Percentiles rank a stretch among this genome's conserved stretches.
Conservation (phyloP, 2,888 invertebrate species). For the Lepeophtheirus nordmannii region DNA sequence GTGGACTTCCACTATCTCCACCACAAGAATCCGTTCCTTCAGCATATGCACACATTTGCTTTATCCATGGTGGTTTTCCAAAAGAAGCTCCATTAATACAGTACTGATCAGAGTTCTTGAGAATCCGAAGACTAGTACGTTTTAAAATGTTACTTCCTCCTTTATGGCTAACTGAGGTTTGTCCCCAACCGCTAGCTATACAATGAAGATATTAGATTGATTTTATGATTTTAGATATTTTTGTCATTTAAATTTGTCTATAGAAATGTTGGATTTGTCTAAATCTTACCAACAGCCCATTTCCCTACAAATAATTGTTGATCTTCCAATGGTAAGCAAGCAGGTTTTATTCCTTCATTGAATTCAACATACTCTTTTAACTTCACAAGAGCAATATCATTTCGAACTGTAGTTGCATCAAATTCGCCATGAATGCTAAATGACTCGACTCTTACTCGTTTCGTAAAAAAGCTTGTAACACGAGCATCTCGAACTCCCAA, state of each 20-base stretch:
- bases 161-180: neutral
- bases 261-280: neutral
- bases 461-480: neutral
- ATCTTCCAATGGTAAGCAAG: conserved; percentile 5
- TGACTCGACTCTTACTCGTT: neutral
- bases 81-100: neutral
- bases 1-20: neutral
- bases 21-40: conserved; percentile 2
- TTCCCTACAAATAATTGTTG: neutral
- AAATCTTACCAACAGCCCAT: neutral
- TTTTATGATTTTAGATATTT: neutral
- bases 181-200: neutral
- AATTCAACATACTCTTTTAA: conserved; percentile 1
- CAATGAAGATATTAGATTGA: neutral
- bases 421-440: neutral
- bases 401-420: neutral
- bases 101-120: neutral
- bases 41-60: neutral
- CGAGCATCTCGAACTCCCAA: neutral
- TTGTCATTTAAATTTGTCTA: neutral
- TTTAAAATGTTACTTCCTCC: neutral
- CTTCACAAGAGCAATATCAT: conserved; percentile 14
- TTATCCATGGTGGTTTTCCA: neutral
- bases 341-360: neutral
- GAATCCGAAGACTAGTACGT: neutral